These are phyloP conservation scores for Tridacna crocea DNA, from an alignment of 2,888 invertebrate genomes.

Conservation along the genomic window DNA sequence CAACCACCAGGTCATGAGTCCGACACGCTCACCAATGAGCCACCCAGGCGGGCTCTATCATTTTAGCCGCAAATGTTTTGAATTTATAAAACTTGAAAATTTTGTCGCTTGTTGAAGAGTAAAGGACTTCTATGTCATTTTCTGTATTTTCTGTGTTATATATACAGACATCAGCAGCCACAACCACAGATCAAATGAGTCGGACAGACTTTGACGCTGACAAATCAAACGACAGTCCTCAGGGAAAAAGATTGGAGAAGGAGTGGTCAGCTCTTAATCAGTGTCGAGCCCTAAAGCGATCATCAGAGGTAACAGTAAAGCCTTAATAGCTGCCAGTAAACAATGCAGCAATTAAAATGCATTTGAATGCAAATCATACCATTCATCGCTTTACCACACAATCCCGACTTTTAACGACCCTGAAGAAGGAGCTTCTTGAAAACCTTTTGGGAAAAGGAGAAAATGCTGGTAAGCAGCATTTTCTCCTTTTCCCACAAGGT, in stretches of 20 bases:
- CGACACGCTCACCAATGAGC: too few species aligned
- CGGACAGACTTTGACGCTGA: slow-evolving; percentile 47
- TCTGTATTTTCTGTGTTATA: not conserved
- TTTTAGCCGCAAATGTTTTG: too few species aligned
- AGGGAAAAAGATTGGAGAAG: slow-evolving; percentile 69
- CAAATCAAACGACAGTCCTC: slow-evolving; percentile 64
- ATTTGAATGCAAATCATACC: too few species aligned
- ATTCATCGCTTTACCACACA: not conserved
- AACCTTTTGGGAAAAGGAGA: not conserved
- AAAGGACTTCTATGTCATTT: not conserved
- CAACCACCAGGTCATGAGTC: too few species aligned
- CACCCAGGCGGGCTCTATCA: too few species aligned
- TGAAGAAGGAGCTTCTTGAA: not conserved
- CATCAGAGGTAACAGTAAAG: slow-evolving; percentile 67
- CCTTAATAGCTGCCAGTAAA: not conserved
- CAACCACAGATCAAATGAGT: slow-evolving; percentile 28
- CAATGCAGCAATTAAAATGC: too few species aligned
- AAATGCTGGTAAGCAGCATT: not conserved
- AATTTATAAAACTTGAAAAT: too few species aligned
- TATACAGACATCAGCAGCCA: slow-evolving; percentile 36
- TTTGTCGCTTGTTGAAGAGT: too few species aligned
- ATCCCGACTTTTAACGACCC: not conserved
- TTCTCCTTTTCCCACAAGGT: not conserved
- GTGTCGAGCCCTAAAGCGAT: slow-evolving; percentile 70
- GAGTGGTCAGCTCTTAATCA: slow-evolving; percentile 71